Conservation (phyloP, 1,140 invertebrate species). For the Aphaenogaster rudis region DNA sequence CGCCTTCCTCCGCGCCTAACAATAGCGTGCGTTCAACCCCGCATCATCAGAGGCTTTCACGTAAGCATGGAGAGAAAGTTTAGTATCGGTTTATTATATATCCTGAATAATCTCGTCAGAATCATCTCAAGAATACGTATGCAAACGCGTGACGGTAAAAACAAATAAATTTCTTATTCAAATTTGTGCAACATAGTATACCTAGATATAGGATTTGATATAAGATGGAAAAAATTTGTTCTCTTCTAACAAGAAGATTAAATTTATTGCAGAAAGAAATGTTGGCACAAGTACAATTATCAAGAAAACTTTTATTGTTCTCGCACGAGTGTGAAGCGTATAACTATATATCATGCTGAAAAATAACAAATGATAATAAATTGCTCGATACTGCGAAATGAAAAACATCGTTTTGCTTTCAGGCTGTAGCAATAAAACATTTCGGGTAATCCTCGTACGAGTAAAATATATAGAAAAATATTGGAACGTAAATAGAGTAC, state of each 20-base stretch:
- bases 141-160: background rate
- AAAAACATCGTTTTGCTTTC: slow-evolving; percentile 61
- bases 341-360: slow-evolving; percentile 42
- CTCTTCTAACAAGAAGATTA: background rate
- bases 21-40: background rate
- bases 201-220: background rate
- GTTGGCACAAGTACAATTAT: background rate
- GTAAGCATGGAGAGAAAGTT: background rate
- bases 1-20: slow-evolving; percentile 14
- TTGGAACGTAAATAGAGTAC: slow-evolving; percentile 47
- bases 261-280: background rate
- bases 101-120: background rate
- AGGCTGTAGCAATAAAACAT: slow-evolving; percentile 53
- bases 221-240: background rate
- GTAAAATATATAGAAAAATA: slow-evolving; percentile 55
- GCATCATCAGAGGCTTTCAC: background rate
- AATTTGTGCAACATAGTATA: background rate
- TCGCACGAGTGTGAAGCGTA: slow-evolving; percentile 13
- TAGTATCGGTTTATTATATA: background rate
- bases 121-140: background rate
- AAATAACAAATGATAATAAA: slow-evolving; percentile 61
- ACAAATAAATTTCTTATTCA: background rate
- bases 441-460: slow-evolving; percentile 47
- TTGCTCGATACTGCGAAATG: slow-evolving; percentile 30
- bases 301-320: slow-evolving; percentile 25